phyloP scores from a whole-genome alignment of 1,140 invertebrate species.

The Calliphora vicina region DNA sequence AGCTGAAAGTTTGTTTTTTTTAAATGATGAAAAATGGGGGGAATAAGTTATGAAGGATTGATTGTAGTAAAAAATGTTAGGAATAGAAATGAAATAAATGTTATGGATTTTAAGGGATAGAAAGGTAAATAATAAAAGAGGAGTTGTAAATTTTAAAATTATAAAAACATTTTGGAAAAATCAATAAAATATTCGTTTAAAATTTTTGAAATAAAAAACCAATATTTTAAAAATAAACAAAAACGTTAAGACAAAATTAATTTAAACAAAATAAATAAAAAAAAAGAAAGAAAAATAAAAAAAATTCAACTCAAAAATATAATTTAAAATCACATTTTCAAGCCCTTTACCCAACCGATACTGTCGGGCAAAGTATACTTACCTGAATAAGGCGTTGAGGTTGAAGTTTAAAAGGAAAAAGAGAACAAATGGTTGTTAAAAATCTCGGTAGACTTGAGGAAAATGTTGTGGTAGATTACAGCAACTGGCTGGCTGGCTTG shows the following conservation, averaged over 20 bases:
- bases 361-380: conserved; percentile 61
- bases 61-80: not conserved
- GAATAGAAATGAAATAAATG: not conserved
- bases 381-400: conserved; percentile 45
- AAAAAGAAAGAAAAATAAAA: not conserved
- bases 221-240: not conserved
- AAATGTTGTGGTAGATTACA: not conserved
- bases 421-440: not conserved
- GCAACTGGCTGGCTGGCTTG: not conserved
- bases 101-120: not conserved
- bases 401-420: not conserved
- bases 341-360: conserved; percentile 59
- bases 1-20: not conserved
- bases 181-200: too few relatives aligned
- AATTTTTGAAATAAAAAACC: not conserved
- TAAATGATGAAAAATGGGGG: not conserved
- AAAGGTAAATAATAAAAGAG: not conserved
- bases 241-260: not conserved
- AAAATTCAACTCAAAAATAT: conserved; percentile 21
- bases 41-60: not conserved
- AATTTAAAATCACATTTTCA: conserved; percentile 29
- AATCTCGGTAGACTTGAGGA: too few relatives aligned
- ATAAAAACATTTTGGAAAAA: not conserved
- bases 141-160: not conserved
- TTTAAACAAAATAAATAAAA: not conserved